A percentile compares a stretch with the other conserved stretches of the same genome.
These are phyloP conservation scores for Zoanthus solanderi DNA, from an alignment of 92 coral and sea anemone species.

Conservation along the genomic window DNA sequence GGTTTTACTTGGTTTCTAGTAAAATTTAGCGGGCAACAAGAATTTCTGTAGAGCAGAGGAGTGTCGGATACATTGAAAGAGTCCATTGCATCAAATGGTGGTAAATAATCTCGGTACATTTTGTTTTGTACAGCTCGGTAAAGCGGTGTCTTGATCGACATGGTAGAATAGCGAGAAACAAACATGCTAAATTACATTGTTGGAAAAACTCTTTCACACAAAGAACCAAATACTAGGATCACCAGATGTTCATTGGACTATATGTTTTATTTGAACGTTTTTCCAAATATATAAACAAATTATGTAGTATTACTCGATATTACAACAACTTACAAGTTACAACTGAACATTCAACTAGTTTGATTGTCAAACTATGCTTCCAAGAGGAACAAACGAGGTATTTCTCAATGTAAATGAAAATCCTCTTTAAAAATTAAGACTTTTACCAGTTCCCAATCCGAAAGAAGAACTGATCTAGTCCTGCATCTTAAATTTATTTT, in stretches of 20 bases:
- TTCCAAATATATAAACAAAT: neutral
- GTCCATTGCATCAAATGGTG: too few species aligned
- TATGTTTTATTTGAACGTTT: neutral
- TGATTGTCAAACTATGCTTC: neutral
- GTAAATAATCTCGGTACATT: too few species aligned
- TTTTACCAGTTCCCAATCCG: neutral
- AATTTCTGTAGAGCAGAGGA: too few species aligned
- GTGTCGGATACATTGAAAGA: too few species aligned
- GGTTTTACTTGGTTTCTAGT: too few species aligned
- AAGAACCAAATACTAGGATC: neutral
- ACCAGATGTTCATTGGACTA: neutral
- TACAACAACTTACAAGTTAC: neutral
- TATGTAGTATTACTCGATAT: neutral
- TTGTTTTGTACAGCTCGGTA: too few species aligned
- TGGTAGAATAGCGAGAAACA: too few species aligned
- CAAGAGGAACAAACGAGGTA: neutral
- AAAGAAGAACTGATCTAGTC: neutral
- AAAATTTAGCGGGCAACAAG: too few species aligned
- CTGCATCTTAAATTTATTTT: neutral
- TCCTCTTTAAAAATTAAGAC: neutral
- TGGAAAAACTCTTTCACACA: too few species aligned
- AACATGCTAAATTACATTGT: too few species aligned
- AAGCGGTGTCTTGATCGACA: too few species aligned
- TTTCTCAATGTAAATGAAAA: neutral
- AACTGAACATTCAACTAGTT: neutral